Conservation (phyloP, 1,140 invertebrate species). For the Musca vetustissima region DNA sequence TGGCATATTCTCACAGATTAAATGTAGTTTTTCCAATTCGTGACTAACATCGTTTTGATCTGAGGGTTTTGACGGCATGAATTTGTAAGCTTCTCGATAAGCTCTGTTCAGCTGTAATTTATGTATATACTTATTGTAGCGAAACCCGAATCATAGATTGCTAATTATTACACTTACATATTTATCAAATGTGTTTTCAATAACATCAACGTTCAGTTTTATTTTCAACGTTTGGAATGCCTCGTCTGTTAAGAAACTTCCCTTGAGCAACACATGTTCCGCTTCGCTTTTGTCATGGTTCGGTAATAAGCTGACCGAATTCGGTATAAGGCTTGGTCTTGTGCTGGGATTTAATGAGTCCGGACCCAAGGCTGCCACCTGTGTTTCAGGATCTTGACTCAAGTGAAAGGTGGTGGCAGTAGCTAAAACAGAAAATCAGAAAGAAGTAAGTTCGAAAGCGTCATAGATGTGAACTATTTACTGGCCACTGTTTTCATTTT, state of each 20-base stretch:
- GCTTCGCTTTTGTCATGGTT: constrained; percentile 42
- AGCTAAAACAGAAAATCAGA: constrained; percentile 28
- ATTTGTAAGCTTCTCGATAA: constrained; percentile 48
- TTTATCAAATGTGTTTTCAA: constrained; percentile 52
- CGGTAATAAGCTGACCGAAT: constrained; percentile 37
- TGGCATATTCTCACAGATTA: constrained; percentile 54
- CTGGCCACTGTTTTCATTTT: constrained; percentile 44
- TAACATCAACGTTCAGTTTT: constrained; percentile 47
- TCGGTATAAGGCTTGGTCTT: constrained; percentile 51
- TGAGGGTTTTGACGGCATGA: constrained; percentile 39
- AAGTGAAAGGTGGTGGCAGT: constrained; percentile 49
- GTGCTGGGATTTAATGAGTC: constrained; percentile 53
- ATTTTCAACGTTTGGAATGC: constrained; percentile 49
- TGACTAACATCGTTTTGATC: not conserved
- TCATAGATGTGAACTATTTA: constrained; percentile 24
- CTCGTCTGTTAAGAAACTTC: constrained; percentile 51
- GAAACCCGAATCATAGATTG: no score
- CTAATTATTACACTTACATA: no score
- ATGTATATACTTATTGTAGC: no score
- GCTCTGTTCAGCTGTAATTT: constrained; percentile 46
- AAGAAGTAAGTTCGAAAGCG: not conserved
- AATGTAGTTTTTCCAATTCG: constrained; percentile 22
- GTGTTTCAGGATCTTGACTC: constrained; percentile 53
- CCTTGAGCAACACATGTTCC: constrained; percentile 46
- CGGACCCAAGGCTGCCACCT: constrained; percentile 50